Base-by-base conservation (phyloP, 2,888 invertebrate species). In the Microchrysa polita region DNA sequence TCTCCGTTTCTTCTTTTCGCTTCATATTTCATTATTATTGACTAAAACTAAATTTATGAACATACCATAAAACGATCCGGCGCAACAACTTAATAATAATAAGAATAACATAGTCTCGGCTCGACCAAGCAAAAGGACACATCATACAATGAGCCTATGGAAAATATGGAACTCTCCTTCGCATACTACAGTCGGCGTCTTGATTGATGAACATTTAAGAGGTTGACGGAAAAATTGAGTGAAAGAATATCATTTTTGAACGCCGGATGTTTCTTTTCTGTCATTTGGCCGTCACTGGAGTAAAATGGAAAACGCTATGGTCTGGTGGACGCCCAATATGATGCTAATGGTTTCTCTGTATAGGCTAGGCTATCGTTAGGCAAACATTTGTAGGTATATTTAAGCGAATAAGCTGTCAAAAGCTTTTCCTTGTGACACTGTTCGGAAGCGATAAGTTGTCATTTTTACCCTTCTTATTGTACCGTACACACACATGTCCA, bases 191-290 rank as follows among this genome's bases (percentile, higher is more conserved):
- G 69, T 42, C 40, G n/a, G n/a, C n/a, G n/a, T 34, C 10, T 69
- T 69, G 69, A 69, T 69, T 69, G 69, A 69, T 69, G 69, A 57
- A 34, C 40, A 40, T 69, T 55, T 69, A 69, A 69, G 69, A 69
- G 57, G 18, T 42, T 22, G 10, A 48, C 57, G 42, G 65, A 65
- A 65, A n/a, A 65, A 65, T 65, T 65, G 48, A 65, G 34, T 44
- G 65, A 65, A 65, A 48, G 65, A 65, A 42, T 65, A 65, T 65
- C 48, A 65, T 20, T 48, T 44, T 65, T 44, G 44, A 27, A 48
- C 23, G n/a, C 16, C 34, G 61, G n/a, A 34, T 34, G 27, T 34
- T 48, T 48, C 16, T 12, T 12, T 48, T 2, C 14, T 48, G 10
- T n/a, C 14, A n/a, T n/a, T n/a, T 12, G 42, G 2, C 48, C 16